A percentile compares a stretch with the other conserved stretches of the same genome.
These are phyloP conservation scores for Aphelinus certus DNA, from an alignment of 1,140 invertebrate genomes.

Conservation along the genomic window DNA sequence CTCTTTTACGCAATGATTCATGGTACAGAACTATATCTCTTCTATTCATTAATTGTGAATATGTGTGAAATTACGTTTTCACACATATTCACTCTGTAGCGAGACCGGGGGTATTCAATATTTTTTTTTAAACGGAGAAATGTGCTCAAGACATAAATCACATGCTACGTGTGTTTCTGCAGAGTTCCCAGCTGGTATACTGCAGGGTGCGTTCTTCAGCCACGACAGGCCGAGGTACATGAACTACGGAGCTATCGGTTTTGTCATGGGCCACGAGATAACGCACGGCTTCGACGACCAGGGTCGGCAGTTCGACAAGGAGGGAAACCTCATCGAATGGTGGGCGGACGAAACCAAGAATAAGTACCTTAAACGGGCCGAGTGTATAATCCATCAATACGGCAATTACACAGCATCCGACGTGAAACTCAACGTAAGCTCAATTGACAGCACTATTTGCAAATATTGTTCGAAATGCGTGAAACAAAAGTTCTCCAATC, in stretches of 20 bases:
- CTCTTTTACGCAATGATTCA: too few relatives aligned
- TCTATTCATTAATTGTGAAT: too few relatives aligned
- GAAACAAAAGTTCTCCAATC: too few relatives aligned
- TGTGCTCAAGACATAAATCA: too few relatives aligned
- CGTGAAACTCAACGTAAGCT: constrained; percentile 75
- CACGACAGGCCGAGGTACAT: constrained; percentile 86
- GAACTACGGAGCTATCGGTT: constrained; percentile 93
- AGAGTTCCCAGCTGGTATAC: constrained; percentile 91
- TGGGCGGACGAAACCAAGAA: constrained; percentile 81
- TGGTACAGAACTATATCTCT: too few relatives aligned
- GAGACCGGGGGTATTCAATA: too few relatives aligned
- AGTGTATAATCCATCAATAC: constrained; percentile 91
- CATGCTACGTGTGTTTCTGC: constrained; percentile 15
- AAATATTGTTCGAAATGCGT: too few relatives aligned
- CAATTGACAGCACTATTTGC: neutral
- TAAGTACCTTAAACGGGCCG: constrained; percentile 78
- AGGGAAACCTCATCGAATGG: constrained; percentile 88
- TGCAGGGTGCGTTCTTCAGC: constrained; percentile 89
- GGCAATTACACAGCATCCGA: constrained; percentile 80
- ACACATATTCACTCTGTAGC: too few relatives aligned
- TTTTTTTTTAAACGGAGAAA: too few relatives aligned
- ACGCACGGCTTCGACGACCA: constrained; percentile 94
- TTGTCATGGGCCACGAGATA: constrained; percentile 93
- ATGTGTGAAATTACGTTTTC: too few relatives aligned
- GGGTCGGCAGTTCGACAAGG: constrained; percentile 88